Conservation (phyloP, 2,797 vertebrate genomes). For the Hemibagrus guttatus region DNA sequence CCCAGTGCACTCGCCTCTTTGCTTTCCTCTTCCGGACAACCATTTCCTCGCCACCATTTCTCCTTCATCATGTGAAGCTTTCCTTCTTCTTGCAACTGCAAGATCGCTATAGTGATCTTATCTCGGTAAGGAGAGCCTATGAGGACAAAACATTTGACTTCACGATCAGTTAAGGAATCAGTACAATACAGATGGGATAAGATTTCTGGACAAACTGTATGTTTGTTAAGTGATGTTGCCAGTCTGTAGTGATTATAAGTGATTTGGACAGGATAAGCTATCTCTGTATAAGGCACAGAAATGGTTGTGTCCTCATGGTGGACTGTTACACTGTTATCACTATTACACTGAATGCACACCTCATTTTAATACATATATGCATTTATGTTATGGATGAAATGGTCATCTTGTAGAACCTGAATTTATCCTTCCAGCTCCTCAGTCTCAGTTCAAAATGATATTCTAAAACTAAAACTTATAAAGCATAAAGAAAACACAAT, state of each 20-base stretch:
- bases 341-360: not conserved
- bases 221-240: not conserved
- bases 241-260: not conserved
- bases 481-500: not conserved
- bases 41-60: slow-evolving; percentile 90
- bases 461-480: not conserved
- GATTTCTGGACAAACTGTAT: not conserved
- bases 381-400: not conserved
- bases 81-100: slow-evolving; percentile 96
- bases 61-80: slow-evolving; percentile 87
- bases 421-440: not conserved
- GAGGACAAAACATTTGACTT: slow-evolving; percentile 10
- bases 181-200: not conserved
- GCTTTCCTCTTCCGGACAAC: slow-evolving; percentile 96
- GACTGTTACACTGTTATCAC: not conserved
- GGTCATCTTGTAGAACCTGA: not conserved
- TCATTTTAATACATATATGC: not conserved
- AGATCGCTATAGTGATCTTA: slow-evolving; percentile 97
- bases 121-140: slow-evolving; percentile 95
- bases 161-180: not conserved
- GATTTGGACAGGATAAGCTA: slow-evolving; percentile 12
- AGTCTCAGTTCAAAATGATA: not conserved
- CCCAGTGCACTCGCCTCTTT: slow-evolving; percentile 97
- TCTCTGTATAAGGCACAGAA: not conserved
- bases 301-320: not conserved